Evolutionary conservation across 2,113 vertebrate genomes (phyloP), one percentile per base, ranked within the genome.

Genomic region (Polyodon spathula): DNA sequence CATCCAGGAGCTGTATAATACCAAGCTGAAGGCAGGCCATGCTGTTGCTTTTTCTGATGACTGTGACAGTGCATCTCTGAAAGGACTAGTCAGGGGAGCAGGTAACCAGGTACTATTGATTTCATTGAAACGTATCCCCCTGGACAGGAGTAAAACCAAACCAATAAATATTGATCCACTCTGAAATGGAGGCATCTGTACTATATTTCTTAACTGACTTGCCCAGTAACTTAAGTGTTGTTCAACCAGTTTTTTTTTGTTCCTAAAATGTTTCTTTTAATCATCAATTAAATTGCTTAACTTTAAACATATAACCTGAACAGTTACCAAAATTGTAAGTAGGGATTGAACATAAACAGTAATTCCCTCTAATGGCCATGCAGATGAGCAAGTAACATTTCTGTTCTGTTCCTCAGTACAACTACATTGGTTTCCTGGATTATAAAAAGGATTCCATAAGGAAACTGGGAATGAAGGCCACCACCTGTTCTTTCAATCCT

Each of bases 21-120:
- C 89, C n/a, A 87, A 72, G 39, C 10, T 99, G 58, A 93, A 94
- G 75, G 73, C 78, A 59, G 96, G 94, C 43, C 92, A 98, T 2
- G 95, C 93, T 53, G 95, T 94, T 66, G 95, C 96, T 5, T 99
- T 99, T 78, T 97, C 95, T 68, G 92, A 99, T 63, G 96, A 99
- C n/a, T 98, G 95, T 66, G 93, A 98, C 66, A 93, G 93, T 8
- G 77, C 87, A 1, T 90, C 91, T 42, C 82, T 88, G 10, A 97
- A 96, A 76, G 91, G 89, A 50, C 78, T 93, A 14, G 62, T 93
- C 43, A 84, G 90, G 70, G 96, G 93, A 64, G 92, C 91, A 4
- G 96, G 94, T 46, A 97, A 88, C 71, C 96, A 97, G 89, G 96
- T 95, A 48, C 4, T n/a, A n/a, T n/a, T n/a, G n/a, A n/a, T n/a